Conservation (phyloP, 2,113 vertebrate genomes). For the Mixornis gularis region DNA sequence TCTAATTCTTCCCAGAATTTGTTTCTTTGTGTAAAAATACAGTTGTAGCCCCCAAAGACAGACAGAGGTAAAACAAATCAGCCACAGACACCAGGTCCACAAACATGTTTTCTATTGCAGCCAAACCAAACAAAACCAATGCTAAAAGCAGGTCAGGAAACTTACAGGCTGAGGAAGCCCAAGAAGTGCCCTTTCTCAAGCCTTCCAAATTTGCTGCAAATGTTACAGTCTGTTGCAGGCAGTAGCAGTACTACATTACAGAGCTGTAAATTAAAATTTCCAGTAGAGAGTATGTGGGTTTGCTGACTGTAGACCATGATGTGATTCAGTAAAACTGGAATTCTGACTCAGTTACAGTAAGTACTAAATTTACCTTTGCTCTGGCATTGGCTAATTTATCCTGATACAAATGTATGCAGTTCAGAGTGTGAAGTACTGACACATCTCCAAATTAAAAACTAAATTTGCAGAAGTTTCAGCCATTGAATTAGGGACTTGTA, state of each 20-base stretch:
- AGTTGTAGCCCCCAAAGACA: neutral
- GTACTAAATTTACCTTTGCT: neutral
- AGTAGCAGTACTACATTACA: neutral
- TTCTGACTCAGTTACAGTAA: neutral
- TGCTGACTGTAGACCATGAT: neutral
- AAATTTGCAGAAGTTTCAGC: neutral
- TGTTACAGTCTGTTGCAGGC: neutral
- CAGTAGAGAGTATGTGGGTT: neutral
- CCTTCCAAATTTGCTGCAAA: neutral
- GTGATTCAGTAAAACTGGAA: neutral
- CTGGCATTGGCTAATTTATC: neutral
- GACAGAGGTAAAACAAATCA: neutral
- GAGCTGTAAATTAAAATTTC: neutral
- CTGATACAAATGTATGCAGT: neutral
- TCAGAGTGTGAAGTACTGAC: neutral
- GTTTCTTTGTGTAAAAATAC: neutral
- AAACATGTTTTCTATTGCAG: neutral
- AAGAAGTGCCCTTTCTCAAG: neutral
- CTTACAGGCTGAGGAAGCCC: neutral
- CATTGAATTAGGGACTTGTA: neutral
- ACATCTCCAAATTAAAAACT: neutral
- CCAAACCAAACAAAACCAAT: neutral
- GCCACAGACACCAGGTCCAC: fast-evolving
- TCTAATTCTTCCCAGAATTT: neutral
- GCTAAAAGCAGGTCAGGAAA: neutral